Evolutionary conservation across 2,113 vertebrate genomes (phyloP).

Genomic region (Ramphastos sulfuratus): DNA sequence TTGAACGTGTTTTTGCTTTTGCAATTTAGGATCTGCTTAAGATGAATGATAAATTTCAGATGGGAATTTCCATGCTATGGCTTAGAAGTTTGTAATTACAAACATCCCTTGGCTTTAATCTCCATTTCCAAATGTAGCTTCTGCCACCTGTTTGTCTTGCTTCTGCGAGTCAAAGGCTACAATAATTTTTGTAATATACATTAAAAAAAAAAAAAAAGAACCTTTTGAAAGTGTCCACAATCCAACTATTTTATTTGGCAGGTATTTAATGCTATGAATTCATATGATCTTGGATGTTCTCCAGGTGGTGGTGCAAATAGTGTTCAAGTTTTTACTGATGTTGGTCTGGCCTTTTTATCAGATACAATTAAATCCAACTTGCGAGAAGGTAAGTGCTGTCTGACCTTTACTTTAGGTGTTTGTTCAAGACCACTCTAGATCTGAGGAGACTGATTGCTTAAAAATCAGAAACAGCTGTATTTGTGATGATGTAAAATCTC

Average conservation of each 20-base stretch:
- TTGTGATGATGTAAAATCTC: not conserved
- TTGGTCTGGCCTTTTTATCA: conserved; percentile 67
- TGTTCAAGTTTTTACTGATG: conserved; percentile 69
- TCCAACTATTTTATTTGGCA: conserved; percentile 43
- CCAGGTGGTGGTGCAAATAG: conserved; percentile 70
- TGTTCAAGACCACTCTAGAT: not conserved
- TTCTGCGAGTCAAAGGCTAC: not conserved
- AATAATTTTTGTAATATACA: not conserved
- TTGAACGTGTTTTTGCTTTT: not conserved
- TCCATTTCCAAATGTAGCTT: not conserved
- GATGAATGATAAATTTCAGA: not conserved
- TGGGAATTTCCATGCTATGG: not conserved
- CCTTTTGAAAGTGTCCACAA: not conserved
- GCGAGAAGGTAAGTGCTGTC: not conserved
- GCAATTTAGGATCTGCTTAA: not conserved
- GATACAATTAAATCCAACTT: not conserved
- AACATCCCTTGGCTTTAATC: not conserved
- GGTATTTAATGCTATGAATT: conserved; percentile 82
- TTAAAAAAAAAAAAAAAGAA: not conserved
- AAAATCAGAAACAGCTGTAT: not conserved
- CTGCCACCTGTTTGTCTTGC: not conserved
- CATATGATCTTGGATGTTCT: conserved; percentile 82
- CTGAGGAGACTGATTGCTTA: not conserved
- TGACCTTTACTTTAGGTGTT: not conserved
- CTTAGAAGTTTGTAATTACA: not conserved